phyloP scores from a whole-genome alignment of 2,113 vertebrate species.

The Cranoglanis bouderius region DNA sequence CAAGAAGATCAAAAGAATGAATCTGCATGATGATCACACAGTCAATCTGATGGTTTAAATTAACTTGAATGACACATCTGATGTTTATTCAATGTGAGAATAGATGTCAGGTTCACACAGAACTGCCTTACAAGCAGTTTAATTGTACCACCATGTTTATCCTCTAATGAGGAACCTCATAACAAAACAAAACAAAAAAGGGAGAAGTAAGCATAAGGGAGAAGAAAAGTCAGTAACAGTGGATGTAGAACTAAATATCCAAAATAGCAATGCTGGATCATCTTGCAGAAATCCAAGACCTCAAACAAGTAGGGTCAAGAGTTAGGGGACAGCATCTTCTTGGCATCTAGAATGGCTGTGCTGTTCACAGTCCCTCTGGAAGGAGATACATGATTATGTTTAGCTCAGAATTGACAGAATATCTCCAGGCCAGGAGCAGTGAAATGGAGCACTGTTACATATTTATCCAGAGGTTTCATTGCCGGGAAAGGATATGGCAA shows the following conservation, averaged over 20 bases:
- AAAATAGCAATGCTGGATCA: conserved; percentile 16
- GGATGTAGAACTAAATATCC: background rate
- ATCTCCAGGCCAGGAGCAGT: conserved; percentile 23
- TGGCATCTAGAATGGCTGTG: conserved; percentile 16
- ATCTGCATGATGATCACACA: background rate
- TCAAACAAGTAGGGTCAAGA: conserved; percentile 3
- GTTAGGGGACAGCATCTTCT: conserved; percentile 16
- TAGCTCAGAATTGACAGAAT: conserved; percentile 8
- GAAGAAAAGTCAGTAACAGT: background rate
- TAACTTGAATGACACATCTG: background rate
- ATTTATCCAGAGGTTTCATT: background rate
- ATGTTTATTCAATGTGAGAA: background rate
- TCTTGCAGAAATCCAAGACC: conserved; percentile 15
- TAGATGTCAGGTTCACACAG: background rate
- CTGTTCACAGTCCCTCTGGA: conserved; percentile 11
- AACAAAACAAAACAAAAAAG: background rate
- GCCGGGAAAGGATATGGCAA: background rate
- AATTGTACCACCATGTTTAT: background rate
- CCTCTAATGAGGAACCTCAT: background rate
- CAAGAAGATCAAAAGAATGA: background rate
- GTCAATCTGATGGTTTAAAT: background rate
- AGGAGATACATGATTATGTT: conserved; percentile 20
- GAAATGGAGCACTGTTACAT: background rate
- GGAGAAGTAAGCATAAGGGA: no score
- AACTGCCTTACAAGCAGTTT: background rate